Conservation (phyloP, 2,797 vertebrate genomes). For the Eutrigla gurnardus region DNA sequence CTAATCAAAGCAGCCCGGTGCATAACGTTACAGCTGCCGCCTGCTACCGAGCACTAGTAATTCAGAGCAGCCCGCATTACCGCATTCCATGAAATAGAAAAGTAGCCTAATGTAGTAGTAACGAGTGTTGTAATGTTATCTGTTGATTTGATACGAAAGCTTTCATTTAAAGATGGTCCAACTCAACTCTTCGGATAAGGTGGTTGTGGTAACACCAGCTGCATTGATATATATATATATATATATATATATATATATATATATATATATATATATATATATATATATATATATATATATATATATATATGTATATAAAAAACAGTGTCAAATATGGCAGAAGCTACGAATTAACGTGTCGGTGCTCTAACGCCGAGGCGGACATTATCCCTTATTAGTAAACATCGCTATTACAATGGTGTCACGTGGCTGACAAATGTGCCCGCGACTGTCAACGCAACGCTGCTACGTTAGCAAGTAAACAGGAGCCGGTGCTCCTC, state of each 20-base stretch:
- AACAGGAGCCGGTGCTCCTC: not conserved
- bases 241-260: not conserved
- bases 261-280: not conserved
- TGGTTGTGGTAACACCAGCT: not conserved
- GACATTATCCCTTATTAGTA: constrained; percentile 26
- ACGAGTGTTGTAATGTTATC: not conserved
- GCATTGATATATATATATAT: not conserved
- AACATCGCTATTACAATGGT: constrained; percentile 39
- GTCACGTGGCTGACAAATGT: constrained; percentile 34
- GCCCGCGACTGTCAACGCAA: not conserved
- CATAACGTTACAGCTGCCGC: not conserved
- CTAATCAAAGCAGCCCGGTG: constrained; percentile 12
- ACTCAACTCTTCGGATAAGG: not conserved
- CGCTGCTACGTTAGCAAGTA: not conserved
- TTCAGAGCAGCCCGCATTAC: not conserved
- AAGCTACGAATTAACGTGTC: not conserved
- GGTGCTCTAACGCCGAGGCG: not conserved
- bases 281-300: not conserved
- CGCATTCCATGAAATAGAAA: not conserved
- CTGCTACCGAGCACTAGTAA: not conserved
- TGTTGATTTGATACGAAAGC: not conserved
- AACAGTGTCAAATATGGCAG: not conserved
- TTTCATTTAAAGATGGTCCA: not conserved
- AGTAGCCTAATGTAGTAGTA: not conserved
- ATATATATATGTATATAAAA: too few relatives aligned